Conservation (phyloP, 2,888 invertebrate species). For the Anagyrus pseudococci region DNA sequence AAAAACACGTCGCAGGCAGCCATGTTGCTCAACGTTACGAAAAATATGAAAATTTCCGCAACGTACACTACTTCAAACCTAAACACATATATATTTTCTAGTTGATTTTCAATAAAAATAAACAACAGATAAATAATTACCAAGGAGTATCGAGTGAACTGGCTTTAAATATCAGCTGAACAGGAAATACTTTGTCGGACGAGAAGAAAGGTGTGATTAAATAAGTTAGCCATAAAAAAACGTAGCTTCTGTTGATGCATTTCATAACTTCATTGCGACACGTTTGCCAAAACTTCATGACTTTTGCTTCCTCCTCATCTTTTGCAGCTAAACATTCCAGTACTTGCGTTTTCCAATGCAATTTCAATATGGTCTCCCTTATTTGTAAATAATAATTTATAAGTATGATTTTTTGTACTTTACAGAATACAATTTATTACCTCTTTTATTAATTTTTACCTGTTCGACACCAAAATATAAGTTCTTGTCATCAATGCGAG, state of each 20-base stretch:
- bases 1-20: background rate
- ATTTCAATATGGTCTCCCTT: no score
- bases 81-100: background rate
- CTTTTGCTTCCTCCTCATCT: no score
- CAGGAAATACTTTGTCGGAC: background rate
- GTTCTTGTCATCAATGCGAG: background rate
- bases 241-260: no score
- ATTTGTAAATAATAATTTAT: no score
- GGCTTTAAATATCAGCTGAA: background rate
- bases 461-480: background rate
- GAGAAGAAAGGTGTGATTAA: background rate
- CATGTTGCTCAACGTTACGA: background rate
- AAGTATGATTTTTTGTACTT: no score
- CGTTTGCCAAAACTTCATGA: no score
- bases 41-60: background rate
- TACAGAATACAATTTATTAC: no score
- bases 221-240: background rate
- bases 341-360: no score
- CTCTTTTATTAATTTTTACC: no score
- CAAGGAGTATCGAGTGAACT: background rate
- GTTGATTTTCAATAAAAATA: background rate
- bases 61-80: constrained; percentile 9
- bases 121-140: background rate
- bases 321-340: background rate
- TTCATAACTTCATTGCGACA: no score